These are phyloP conservation scores for Hetaerina titia DNA, from an alignment of 2,888 invertebrate species.

Conservation along the genomic window DNA sequence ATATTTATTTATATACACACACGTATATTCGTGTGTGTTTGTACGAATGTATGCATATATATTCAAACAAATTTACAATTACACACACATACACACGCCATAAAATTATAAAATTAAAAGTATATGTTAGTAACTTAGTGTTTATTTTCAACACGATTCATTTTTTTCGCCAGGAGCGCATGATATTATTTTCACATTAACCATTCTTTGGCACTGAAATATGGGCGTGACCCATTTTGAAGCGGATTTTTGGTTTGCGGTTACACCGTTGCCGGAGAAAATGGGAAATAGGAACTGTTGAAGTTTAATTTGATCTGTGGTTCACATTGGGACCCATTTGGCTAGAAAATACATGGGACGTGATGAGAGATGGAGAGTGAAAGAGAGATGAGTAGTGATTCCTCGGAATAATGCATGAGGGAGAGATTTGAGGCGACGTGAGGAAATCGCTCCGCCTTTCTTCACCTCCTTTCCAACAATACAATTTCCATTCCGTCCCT, in stretches of 20 bases:
- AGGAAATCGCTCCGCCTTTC: constrained; percentile 4
- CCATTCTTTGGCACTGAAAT: too few species aligned
- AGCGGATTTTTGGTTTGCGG: not conserved
- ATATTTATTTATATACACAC: too few species aligned
- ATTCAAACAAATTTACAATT: too few species aligned
- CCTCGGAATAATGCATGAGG: not conserved
- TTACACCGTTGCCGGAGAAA: not conserved
- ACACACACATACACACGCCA: too few species aligned
- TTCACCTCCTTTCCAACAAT: not conserved
- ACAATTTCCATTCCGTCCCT: not conserved
- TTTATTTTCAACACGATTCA: too few species aligned
- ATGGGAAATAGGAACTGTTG: not conserved
- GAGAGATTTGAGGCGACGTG: not conserved
- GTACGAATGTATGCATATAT: too few species aligned
- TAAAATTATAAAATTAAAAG: too few species aligned
- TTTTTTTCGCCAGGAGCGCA: too few species aligned
- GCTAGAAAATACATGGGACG: constrained; percentile 9
- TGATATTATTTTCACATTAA: too few species aligned
- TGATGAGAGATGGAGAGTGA: not conserved
- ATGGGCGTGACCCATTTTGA: not conserved
- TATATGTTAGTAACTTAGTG: too few species aligned
- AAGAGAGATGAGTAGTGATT: not conserved
- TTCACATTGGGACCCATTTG: not conserved
- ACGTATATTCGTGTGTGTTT: too few species aligned
- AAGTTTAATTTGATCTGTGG: not conserved